Base-by-base conservation (phyloP, 2,888 invertebrate species). In the Globia sparganii region DNA sequence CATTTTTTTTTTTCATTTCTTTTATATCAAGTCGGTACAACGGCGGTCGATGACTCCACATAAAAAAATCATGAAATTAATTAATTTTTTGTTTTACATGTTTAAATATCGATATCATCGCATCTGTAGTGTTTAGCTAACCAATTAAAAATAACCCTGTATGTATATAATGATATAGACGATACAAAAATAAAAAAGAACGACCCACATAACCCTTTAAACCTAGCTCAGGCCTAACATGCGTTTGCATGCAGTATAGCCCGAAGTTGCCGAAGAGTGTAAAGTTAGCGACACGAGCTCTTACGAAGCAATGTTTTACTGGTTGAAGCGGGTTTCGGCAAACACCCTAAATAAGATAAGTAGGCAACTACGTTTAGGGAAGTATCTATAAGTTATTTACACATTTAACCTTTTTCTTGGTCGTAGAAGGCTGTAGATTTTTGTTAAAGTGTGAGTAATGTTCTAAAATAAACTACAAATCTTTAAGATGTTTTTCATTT, bases 261-360 rank as follows among this genome's bases (percentile, higher is more conserved):
- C 31, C 9, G 6, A 65, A 81, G 49, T 72, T 83, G n/a, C 31
- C 56, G 34, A 80, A 67, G 40, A 80, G 40, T 82, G 65, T 78
- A 62, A 82, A 83, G 78, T 80, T 83, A 72, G 80, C 66, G 65
- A 49, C 71, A 66, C 77, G 78, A 82, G 66, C 83, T 72, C 83
- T 83, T 80, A 83, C 78, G 72, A 43, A 67, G 83, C 83, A 43
- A 58, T 80, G 78, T 83, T 80, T 83, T 83, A 66, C 78, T 68
- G 72, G 59, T 66, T 80, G 66, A 72, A 80, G 49, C 78, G 78
- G 78, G 83, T 77, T 80, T 82, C 76, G 34, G 83, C 83, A 80
- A 80, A 80, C 83, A 80, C 53, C 70, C 71, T 82, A 77, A 80
- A 82, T 82, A 80, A 71, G 83, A 82, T 82, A 77, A 80, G 80